Conservation (phyloP, 2,888 invertebrate genomes). For the Pseudeuparius sepicola region DNA sequence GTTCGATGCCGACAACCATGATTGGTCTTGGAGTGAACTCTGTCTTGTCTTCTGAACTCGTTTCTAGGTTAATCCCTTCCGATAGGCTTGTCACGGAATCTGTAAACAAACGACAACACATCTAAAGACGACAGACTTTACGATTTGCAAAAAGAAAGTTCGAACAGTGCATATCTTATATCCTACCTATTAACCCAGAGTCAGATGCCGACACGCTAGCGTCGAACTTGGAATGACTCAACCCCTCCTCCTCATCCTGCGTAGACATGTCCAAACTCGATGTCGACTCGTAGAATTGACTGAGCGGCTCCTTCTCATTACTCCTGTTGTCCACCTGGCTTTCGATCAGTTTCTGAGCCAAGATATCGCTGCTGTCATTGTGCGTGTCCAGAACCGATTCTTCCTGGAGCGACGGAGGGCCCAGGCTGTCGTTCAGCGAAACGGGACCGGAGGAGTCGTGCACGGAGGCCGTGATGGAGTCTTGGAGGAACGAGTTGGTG, state of each 20-base stretch:
- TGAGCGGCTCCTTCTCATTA: conserved; percentile 26
- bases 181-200: conserved; percentile 36
- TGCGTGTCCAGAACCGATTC: conserved; percentile 30
- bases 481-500: conserved; percentile 31
- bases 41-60: conserved; percentile 31
- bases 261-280: conserved; percentile 35
- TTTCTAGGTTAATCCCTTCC: conserved; percentile 39
- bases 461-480: conserved; percentile 44
- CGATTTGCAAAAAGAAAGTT: not conserved
- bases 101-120: conserved; percentile 28
- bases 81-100: conserved; percentile 46
- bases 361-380: conserved; percentile 22
- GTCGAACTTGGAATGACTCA: conserved; percentile 33
- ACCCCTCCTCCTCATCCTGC: conserved; percentile 32
- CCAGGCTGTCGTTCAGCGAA: conserved; percentile 36
- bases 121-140: conserved; percentile 3
- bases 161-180: too few relatives aligned
- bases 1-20: conserved; percentile 64
- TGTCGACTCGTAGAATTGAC: conserved; percentile 36
- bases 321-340: conserved; percentile 19
- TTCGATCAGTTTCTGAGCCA: conserved; percentile 17
- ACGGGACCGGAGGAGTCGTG: conserved; percentile 38
- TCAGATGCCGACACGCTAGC: conserved; percentile 35
- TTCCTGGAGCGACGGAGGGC: conserved; percentile 35
- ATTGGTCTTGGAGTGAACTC: conserved; percentile 57